These are phyloP conservation scores for Hystrix brachyura DNA, from an alignment of 2,113 vertebrate species.

Conservation along the genomic window DNA sequence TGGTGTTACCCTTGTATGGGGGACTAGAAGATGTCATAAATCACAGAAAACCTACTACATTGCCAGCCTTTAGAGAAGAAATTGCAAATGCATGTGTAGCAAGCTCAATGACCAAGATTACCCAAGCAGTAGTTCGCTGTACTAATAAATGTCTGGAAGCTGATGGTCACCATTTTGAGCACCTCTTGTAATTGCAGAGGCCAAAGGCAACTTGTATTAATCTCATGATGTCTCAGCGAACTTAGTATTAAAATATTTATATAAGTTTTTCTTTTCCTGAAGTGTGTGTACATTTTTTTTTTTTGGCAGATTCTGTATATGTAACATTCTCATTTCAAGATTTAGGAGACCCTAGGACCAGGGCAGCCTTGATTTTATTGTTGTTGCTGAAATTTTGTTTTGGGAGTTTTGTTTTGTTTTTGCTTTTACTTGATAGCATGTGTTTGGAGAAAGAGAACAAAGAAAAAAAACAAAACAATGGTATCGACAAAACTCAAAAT, in stretches of 20 bases:
- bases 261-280: background rate
- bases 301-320: background rate
- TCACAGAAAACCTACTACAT: background rate
- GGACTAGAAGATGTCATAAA: background rate
- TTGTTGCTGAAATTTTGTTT: background rate
- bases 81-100: background rate
- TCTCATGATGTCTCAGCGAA: background rate
- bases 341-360: background rate
- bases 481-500: slow-evolving; percentile 7
- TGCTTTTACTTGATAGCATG: background rate
- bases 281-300: background rate
- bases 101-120: background rate
- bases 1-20: background rate
- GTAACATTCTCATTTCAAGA: background rate
- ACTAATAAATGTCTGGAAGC: background rate
- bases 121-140: background rate
- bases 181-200: background rate
- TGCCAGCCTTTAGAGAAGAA: background rate
- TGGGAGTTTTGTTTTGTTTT: background rate
- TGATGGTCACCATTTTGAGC: background rate
- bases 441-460: background rate
- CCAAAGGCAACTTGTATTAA: background rate
- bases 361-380: background rate
- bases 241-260: background rate
- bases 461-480: background rate